These are phyloP conservation scores for Bubo blakistoni DNA, from an alignment of 2,113 vertebrate species.

Conservation along the genomic window DNA sequence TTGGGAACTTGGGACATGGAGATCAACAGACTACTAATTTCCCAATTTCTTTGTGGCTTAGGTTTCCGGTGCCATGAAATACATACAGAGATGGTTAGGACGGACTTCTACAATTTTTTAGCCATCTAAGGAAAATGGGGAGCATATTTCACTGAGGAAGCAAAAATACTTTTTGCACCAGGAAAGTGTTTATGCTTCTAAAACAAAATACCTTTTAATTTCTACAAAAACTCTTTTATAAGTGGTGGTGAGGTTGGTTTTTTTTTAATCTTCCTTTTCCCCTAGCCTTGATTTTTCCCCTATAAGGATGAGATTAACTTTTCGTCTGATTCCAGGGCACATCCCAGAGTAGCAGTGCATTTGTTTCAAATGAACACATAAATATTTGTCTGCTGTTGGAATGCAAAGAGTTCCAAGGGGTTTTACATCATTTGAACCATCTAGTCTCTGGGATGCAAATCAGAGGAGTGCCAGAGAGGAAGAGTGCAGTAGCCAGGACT, in stretches of 20 bases:
- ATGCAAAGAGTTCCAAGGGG: background rate
- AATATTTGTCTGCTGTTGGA: background rate
- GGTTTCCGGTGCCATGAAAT: background rate
- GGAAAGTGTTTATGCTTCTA: background rate
- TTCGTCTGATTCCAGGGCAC: background rate
- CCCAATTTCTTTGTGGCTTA: background rate
- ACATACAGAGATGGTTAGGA: background rate
- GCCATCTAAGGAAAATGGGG: background rate
- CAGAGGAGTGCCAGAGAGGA: background rate
- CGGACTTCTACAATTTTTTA: background rate
- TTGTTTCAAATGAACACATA: background rate
- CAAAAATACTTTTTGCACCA: background rate
- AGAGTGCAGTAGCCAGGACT: background rate
- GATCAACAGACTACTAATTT: background rate
- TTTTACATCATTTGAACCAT: background rate
- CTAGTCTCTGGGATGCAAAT: background rate
- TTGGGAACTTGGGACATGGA: background rate
- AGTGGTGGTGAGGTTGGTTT: background rate
- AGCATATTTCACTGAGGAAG: background rate
- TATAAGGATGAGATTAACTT: background rate
- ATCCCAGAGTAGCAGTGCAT: background rate
- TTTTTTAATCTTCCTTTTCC: background rate
- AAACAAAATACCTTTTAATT: background rate
- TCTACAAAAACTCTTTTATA: background rate
- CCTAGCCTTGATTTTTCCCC: background rate